Percentiles rank a stretch among this genome's conserved stretches.
phyloP scores from a whole-genome alignment of 1,140 invertebrate genomes.

The Lepidostoma basale region DNA sequence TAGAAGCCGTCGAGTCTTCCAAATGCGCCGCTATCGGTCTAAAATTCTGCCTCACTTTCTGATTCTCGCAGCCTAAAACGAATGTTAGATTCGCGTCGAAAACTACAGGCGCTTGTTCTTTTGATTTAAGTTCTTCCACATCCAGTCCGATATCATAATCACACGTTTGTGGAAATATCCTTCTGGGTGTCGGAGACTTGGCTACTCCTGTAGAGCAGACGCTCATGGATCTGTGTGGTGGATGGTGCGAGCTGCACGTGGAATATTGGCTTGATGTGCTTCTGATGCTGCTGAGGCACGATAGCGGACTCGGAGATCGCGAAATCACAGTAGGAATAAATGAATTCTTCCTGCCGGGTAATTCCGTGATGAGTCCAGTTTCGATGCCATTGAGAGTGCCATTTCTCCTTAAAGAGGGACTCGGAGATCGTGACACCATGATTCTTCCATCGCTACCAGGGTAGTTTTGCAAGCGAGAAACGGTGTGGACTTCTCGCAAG shows the following conservation, averaged over 20 bases:
- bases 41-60: slow-evolving; percentile 70
- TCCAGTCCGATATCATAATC: slow-evolving; percentile 52
- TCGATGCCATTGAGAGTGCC: slow-evolving; percentile 53
- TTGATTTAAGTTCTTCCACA: slow-evolving; percentile 63
- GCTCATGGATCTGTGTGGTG: slow-evolving; percentile 53
- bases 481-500: slow-evolving; percentile 56
- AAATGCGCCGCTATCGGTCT: slow-evolving; percentile 73
- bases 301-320: slow-evolving; percentile 54
- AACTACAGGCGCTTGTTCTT: slow-evolving; percentile 76
- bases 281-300: slow-evolving; percentile 53
- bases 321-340: slow-evolving; percentile 44
- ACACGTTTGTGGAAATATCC: slow-evolving; percentile 69
- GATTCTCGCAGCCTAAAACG: slow-evolving; percentile 72
- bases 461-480: slow-evolving; percentile 47
- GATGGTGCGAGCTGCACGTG: slow-evolving; percentile 56
- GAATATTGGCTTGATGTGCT: slow-evolving; percentile 56
- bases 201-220: slow-evolving; percentile 55
- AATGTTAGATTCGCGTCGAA: slow-evolving; percentile 82
- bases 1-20: slow-evolving; percentile 76
- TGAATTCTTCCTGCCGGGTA: slow-evolving; percentile 52
- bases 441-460: slow-evolving; percentile 33
- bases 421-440: slow-evolving; percentile 53
- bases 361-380: slow-evolving; percentile 57
- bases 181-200: slow-evolving; percentile 61
- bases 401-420: slow-evolving; percentile 52